phyloP scores from a whole-genome alignment of 1,140 invertebrate genomes.

The Drosophila setifemur region DNA sequence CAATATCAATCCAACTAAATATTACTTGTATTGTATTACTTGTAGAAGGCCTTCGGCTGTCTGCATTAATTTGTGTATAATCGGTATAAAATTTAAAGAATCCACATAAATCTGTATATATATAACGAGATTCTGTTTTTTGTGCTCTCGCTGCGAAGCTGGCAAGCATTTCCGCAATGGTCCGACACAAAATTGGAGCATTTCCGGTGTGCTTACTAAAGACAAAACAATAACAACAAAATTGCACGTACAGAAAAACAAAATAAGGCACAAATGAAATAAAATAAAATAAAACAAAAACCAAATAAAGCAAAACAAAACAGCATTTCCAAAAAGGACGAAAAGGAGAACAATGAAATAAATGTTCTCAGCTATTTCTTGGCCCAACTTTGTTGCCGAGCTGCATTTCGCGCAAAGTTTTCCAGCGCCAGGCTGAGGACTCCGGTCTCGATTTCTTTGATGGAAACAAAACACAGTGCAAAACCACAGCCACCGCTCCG shows the following conservation, averaged over 20 bases:
- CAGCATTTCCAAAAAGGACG: constrained; percentile 26
- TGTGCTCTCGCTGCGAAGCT: constrained; percentile 27
- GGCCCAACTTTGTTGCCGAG: constrained; percentile 57
- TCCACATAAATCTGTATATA: constrained; percentile 2
- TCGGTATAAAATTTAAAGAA: background rate
- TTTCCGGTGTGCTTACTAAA: constrained; percentile 70
- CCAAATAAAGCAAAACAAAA: constrained; percentile 32
- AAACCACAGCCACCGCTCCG: constrained; percentile 34
- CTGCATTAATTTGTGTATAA: background rate
- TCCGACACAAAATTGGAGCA: constrained; percentile 66
- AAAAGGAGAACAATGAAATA: constrained; percentile 30
- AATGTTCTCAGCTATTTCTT: constrained; percentile 48
- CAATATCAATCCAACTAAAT: too few relatives aligned
- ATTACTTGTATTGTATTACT: too few relatives aligned
- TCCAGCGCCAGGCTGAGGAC: constrained; percentile 37
- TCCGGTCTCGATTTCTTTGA: constrained; percentile 71
- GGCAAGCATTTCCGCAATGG: constrained; percentile 63
- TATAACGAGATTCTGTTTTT: constrained; percentile 20
- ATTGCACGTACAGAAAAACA: background rate
- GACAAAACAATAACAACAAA: constrained; percentile 25
- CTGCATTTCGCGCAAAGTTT: constrained; percentile 67
- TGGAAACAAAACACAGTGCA: constrained; percentile 30
- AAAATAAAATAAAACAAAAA: constrained; percentile 31
- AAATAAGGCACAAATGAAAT: constrained; percentile 29
- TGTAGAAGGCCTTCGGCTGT: too few relatives aligned